phyloP scores from a whole-genome alignment of 2,888 invertebrate species.

The Patella pellucida region DNA sequence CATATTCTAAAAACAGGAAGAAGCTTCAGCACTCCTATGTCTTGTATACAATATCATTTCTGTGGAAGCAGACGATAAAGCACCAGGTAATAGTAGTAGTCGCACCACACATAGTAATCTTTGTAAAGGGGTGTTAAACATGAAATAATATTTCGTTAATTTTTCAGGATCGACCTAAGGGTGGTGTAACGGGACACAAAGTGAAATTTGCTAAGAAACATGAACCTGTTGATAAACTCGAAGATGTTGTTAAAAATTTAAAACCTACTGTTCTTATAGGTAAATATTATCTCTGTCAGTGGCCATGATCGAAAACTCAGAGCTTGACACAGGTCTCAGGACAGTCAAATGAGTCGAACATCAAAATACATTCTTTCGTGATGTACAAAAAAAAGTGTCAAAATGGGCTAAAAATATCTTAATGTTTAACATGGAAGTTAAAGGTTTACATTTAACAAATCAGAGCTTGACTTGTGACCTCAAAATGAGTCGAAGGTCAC shows the following conservation, averaged over 20 bases:
- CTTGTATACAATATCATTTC: too few species aligned
- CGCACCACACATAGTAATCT: background rate
- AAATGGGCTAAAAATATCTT: too few species aligned
- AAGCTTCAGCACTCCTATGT: too few species aligned
- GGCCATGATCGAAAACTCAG: background rate
- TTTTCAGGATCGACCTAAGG: constrained; percentile 81
- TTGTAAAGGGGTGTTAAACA: background rate
- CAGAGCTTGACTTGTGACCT: too few species aligned
- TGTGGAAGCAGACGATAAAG: too few species aligned
- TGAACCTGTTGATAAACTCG: constrained; percentile 79
- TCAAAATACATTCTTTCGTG: background rate
- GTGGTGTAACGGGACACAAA: constrained; percentile 78
- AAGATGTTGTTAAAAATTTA: constrained; percentile 84
- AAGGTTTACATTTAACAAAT: too few species aligned
- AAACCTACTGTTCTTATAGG: constrained; percentile 94
- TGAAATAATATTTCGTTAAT: background rate
- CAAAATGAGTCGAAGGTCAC: too few species aligned
- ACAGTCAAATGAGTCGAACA: background rate
- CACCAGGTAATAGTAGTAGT: too few species aligned
- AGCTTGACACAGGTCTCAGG: background rate
- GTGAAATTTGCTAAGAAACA: constrained; percentile 83
- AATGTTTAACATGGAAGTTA: background rate
- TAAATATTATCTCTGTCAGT: constrained; percentile 64
- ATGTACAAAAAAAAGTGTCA: background rate
- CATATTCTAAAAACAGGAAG: background rate